Evolutionary conservation across 2,888 invertebrate genomes (phyloP).

Genomic region (Acrobasis consociella): DNA sequence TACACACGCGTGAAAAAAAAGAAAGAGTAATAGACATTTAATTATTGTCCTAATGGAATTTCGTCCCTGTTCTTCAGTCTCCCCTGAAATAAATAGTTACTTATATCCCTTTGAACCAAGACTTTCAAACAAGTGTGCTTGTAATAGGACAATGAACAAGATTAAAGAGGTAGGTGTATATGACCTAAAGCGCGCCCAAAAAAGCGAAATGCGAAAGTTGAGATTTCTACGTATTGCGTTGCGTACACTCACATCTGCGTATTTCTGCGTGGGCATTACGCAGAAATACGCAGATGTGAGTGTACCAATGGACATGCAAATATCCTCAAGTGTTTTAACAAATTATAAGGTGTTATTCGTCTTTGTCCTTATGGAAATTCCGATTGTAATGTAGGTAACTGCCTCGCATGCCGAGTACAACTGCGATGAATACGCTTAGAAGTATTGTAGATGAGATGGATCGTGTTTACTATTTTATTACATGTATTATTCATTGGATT

Average conservation of each 20-base stretch:
- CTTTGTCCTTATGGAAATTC: conserved; percentile 28
- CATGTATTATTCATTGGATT: conserved; percentile 52
- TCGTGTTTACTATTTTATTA: conserved; percentile 42
- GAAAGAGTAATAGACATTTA: too few species aligned
- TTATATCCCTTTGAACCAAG: too few species aligned
- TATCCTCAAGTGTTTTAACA: not conserved
- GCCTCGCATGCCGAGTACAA: conserved; percentile 20
- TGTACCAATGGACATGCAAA: not conserved
- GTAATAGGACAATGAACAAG: not conserved
- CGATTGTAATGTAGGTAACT: conserved; percentile 24
- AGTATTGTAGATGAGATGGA: conserved; percentile 47
- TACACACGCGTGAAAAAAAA: too few species aligned
- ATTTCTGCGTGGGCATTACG: too few species aligned
- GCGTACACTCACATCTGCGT: not conserved
- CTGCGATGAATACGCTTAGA: conserved; percentile 28
- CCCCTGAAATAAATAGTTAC: too few species aligned
- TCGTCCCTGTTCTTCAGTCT: too few species aligned
- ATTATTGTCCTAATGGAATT: too few species aligned
- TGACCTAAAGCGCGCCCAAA: not conserved
- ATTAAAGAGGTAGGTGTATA: not conserved
- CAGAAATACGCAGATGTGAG: too few species aligned
- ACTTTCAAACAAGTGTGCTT: not conserved
- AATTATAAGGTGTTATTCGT: conserved; percentile 4
- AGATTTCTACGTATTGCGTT: not conserved
- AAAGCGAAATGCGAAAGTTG: conserved; percentile 1